Evolutionary conservation across 2,888 invertebrate genomes (phyloP), one percentile per base, ranked within the genome.

Genomic region (Ectropis crepuscularia): DNA sequence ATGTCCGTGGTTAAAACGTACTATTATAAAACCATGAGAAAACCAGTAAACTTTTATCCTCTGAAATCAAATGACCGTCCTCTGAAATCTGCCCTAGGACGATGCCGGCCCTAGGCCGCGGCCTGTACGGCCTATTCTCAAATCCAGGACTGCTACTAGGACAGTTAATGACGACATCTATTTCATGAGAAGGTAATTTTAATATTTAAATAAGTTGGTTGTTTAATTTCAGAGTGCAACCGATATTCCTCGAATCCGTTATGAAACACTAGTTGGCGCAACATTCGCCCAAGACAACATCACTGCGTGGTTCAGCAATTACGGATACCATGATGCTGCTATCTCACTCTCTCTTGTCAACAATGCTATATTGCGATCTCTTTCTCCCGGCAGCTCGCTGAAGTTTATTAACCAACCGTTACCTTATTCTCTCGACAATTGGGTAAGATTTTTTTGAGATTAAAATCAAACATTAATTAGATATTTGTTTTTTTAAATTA

Each of bases 271-370:
- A 54, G 89, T 93, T 0, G 95, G 95, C 0, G 95, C 95, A 0
- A 93, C 94, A 0, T 94, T 95, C 75, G 74, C 90, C 0, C 72
- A 79, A 0, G 73, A 81, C 6, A 81, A 82, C 12, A 92, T 95
- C 5, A 95, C 92, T 0, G 96, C 95, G 5, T 95, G 95, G 94
- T 96, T 96, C 82, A 97, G 97, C 78, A 96, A 96, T 81, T 96
- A 96, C 74, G 96, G 97, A 0, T 95, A 95, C 77, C 97, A 97
- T 81, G 94, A 95, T 55, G 94, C 96, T 0, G 95, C 96, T 0
- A 91, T 96, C 46, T 93, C 96, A 0, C 87, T 97, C 16, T 94
- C 94, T 67, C 84, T 95, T 57, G 92, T 95, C 4, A 93, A 96
- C 76, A 95, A 95, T 75, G 94, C 96, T 0, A 86, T 96, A 54